A percentile compares a stretch with the other conserved stretches of the same genome.
These are phyloP conservation scores for Chloromyia formosa DNA, from an alignment of 2,888 invertebrate species.

Conservation along the genomic window DNA sequence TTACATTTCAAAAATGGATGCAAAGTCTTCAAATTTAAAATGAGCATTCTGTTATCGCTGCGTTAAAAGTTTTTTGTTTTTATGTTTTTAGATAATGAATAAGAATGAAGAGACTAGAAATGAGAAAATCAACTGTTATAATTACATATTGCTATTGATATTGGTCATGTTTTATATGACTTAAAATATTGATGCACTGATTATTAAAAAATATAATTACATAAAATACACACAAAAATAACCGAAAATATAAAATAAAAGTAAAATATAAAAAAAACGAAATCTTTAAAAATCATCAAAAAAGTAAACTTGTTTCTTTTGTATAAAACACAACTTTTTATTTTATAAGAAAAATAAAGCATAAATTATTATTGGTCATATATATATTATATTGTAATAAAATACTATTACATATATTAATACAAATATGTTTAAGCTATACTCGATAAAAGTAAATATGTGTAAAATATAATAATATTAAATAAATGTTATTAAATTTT, in stretches of 20 bases:
- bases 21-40: too few species aligned
- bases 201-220: neutral
- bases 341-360: constrained; percentile 11
- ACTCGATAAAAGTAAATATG: constrained; percentile 10
- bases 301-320: constrained; percentile 29
- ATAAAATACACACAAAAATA: constrained; percentile 5
- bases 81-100: constrained; percentile 24
- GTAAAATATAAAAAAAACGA: constrained; percentile 8
- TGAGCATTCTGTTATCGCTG: too few species aligned
- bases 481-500: constrained; percentile 38
- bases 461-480: constrained; percentile 26
- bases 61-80: too few species aligned
- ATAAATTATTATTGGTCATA: constrained; percentile 18
- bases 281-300: neutral
- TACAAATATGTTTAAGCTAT: constrained; percentile 11
- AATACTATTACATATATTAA: constrained; percentile 5
- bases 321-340: constrained; percentile 29
- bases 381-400: constrained; percentile 53
- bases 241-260: constrained; percentile 27
- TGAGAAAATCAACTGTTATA: constrained; percentile 26
- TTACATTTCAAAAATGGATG: too few species aligned
- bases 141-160: constrained; percentile 25
- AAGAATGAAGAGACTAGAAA: constrained; percentile 16
- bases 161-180: constrained; percentile 50
- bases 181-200: constrained; percentile 15